Base-by-base conservation (phyloP, 1,140 invertebrate genomes). In the Cephus cinctus region DNA sequence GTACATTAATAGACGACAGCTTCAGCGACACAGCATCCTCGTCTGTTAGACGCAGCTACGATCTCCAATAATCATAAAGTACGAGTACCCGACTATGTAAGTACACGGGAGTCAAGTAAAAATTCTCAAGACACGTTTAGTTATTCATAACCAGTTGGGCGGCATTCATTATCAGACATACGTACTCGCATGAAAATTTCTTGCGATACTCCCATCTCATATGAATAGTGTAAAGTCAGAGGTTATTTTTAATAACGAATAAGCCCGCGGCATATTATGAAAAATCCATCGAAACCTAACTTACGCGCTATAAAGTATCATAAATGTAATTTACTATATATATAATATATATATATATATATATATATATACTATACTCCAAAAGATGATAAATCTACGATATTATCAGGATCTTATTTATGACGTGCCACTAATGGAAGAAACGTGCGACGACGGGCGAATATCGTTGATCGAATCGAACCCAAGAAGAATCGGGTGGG, bases 41-140 rank as follows among this genome's bases (percentile, higher is more conserved):
- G 23, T 45, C 50, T 39, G 55, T 45, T n/a, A n/a, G 25, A 27
- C n/a, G n/a, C 51, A 54, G 56, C 51, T 51, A 66, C 63, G 59
- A 65, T 63, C 63, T 61, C 54, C 47, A 63, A 67, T 69, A 65
- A 67, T 66, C 66, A 54, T 66, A 66, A 67, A 69, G 61, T 58
- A 62, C 51, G 25, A 31, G 42, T 23, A 35, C 14, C 12, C 36
- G 31, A 21, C 30, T 55, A 39, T 25, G 47, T 49, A 41, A 47
- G 41, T 43, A 32, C 34, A 36, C 35, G 48, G 30, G 38, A 38
- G 47, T 42, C 49, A 48, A 12, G 47, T 41, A 63, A 65, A 63
- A 63, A 65, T 65, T 4, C 9, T 31, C n/a, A 21, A 42, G 31
- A 39, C 57, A 63, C 56, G 57, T 50, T 63, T 55, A 56, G 42